Conservation (phyloP, 2,888 invertebrate genomes). For the Agrotis segetum region DNA sequence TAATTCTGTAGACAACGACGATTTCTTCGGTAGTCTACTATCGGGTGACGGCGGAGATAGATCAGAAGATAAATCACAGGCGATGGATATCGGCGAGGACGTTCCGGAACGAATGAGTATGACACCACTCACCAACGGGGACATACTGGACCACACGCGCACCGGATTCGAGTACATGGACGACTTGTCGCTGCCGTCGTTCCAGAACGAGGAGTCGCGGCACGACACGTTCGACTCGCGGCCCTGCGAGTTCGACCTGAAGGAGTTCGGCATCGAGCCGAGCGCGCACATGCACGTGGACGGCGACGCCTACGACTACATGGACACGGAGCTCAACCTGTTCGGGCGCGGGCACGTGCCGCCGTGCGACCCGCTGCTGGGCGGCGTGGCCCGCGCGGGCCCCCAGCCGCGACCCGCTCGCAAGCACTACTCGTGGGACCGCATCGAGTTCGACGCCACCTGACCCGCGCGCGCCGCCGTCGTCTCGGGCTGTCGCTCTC, state of each 20-base stretch:
- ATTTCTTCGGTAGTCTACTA: conserved; percentile 84
- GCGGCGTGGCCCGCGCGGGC: conserved; percentile 92
- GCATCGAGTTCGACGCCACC: conserved; percentile 93
- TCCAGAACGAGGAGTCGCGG: conserved; percentile 83
- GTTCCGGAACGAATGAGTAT: conserved; percentile 80
- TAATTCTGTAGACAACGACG: conserved; percentile 79
- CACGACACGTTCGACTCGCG: conserved; percentile 78
- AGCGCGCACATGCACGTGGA: conserved; percentile 90
- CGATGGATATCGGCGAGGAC: conserved; percentile 85
- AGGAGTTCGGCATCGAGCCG: conserved; percentile 92
- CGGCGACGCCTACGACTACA: conserved; percentile 88
- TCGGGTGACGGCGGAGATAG: conserved; percentile 77
- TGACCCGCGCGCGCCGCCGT: conserved; percentile 76
- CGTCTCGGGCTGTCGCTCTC: conserved; percentile 60
- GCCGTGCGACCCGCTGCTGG: conserved; percentile 94
- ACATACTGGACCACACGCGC: conserved; percentile 82
- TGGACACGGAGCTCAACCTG: conserved; percentile 86
- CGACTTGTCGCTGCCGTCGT: conserved; percentile 85
- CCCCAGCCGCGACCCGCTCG: conserved; percentile 92
- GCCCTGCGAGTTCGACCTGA: conserved; percentile 88
- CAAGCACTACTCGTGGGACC: conserved; percentile 94
- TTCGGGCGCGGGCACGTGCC: conserved; percentile 87
- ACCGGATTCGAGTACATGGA: conserved; percentile 87
- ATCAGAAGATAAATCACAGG: conserved; percentile 75
- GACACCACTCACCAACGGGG: conserved; percentile 84